These are phyloP conservation scores for Formica selysi DNA, from an alignment of 1,140 invertebrate genomes.

Conservation along the genomic window DNA sequence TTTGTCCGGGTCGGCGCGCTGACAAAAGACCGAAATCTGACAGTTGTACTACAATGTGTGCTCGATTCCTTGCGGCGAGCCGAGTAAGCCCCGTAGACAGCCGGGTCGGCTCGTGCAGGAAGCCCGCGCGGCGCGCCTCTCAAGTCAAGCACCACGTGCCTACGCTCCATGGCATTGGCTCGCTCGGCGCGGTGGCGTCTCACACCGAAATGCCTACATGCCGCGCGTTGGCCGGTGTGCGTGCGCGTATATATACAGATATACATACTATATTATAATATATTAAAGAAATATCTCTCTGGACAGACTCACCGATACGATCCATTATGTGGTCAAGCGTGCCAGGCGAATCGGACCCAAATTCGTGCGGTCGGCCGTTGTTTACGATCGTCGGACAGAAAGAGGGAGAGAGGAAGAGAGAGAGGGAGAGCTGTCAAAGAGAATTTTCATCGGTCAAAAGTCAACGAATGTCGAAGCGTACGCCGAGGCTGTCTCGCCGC, in stretches of 20 bases:
- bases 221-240: not conserved
- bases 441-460: conserved; percentile 22
- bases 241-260: not conserved
- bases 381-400: not conserved
- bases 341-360: not conserved
- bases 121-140: conserved; percentile 70
- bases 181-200: not conserved
- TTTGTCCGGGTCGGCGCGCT: conserved; percentile 21
- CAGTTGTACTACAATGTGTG: conserved; percentile 61
- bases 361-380: not conserved
- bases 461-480: not conserved
- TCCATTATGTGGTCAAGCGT: conserved; percentile 55
- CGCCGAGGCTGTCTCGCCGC: not conserved
- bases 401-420: too few relatives aligned
- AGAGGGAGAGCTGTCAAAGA: conserved; percentile 21
- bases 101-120: conserved; percentile 1
- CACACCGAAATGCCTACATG: not conserved
- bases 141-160: conserved; percentile 4
- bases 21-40: conserved; percentile 65
- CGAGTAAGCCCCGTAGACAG: conserved; percentile 72
- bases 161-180: conserved; percentile 7
- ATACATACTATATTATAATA: not conserved
- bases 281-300: not conserved
- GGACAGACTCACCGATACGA: conserved; percentile 62
- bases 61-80: conserved; percentile 65